Base-by-base conservation (phyloP, 2,797 vertebrate species). In the Chrosomus eos region DNA sequence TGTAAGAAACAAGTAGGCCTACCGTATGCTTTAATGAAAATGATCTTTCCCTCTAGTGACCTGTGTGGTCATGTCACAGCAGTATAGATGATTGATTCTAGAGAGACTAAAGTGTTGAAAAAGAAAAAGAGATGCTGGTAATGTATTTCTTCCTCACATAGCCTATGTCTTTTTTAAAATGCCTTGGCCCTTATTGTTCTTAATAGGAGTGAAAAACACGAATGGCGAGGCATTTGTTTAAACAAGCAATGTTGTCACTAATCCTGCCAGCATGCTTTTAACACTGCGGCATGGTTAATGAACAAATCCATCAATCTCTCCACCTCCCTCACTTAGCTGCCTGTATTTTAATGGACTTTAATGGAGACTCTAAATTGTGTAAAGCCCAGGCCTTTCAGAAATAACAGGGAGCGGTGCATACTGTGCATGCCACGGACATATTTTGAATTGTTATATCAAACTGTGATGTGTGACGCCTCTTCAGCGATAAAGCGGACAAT, bases 241-340 rank as follows among this genome's bases (percentile, higher is more conserved):
- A 89, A 88, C 80, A 88, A 88, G 84, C 36, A n/a, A 76, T 60
- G 38, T 71, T 84, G 82, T 86, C 87, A 89, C 85, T 89, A 85
- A 89, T 87, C 85, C 85, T 85, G 89, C 84, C 85, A 87, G 88
- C 82, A 78, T 74, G 81, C 87, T 88, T 87, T 88, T 85, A 88
- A 84, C 75, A 78, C 83, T 74, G 79, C 64, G 18, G 79, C 75
- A 80, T 84, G 80, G 83, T 86, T 88, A 87, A 90, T 89, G 84
- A 87, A 89, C 82, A 87, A 82, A 87, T 86, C 80, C 79, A 88
- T 87, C 87, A 88, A 88, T 87, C 70, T 88, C 33, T 58, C 36
- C 43, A 64, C 43, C 87, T 82, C 79, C 51, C 74, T 88, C 73
- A 55, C 77, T 79, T 68, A 80, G 70, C 85, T 83, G 66, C 71